A percentile compares a stretch with the other conserved stretches of the same genome.
Evolutionary conservation across 2,888 invertebrate species (phyloP).

Genomic region (Drosophila neotestacea): DNA sequence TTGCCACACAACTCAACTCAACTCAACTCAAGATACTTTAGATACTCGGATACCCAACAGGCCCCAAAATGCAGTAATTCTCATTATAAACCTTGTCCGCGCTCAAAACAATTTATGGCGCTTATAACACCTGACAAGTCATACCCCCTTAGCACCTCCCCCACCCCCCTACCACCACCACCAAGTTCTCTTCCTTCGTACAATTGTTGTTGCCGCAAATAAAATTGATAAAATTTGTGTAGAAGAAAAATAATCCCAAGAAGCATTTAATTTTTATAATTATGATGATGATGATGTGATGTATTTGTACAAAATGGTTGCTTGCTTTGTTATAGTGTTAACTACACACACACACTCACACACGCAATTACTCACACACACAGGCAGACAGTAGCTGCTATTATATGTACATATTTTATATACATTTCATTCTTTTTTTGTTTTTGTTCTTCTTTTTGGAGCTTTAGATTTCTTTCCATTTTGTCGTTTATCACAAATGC

Average conservation of each 20-base stretch:
- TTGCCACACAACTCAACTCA: slow-evolving; percentile 54
- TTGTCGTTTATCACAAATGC: slow-evolving; percentile 79
- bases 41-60: slow-evolving; percentile 9
- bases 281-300: slow-evolving; percentile 75
- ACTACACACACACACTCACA: slow-evolving; percentile 32
- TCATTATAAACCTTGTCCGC: slow-evolving; percentile 45
- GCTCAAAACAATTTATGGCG: slow-evolving; percentile 53
- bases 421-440: slow-evolving; percentile 51
- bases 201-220: slow-evolving; percentile 56
- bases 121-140: slow-evolving; percentile 73
- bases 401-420: slow-evolving; percentile 65
- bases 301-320: slow-evolving; percentile 71
- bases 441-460: slow-evolving; percentile 66
- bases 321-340: slow-evolving; percentile 50
- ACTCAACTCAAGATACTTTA: slow-evolving; percentile 19
- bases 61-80: slow-evolving; percentile 28
- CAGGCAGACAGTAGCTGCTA: slow-evolving; percentile 66
- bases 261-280: slow-evolving; percentile 75
- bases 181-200: background rate
- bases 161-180: background rate
- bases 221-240: slow-evolving; percentile 74
- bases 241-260: slow-evolving; percentile 43
- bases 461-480: slow-evolving; percentile 81
- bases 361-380: slow-evolving; percentile 23
- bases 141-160: background rate